A percentile compares a stretch with the other conserved stretches of the same genome.
Evolutionary conservation across 2,797 vertebrate genomes (phyloP).

Genomic region (Alfaro cultratus): DNA sequence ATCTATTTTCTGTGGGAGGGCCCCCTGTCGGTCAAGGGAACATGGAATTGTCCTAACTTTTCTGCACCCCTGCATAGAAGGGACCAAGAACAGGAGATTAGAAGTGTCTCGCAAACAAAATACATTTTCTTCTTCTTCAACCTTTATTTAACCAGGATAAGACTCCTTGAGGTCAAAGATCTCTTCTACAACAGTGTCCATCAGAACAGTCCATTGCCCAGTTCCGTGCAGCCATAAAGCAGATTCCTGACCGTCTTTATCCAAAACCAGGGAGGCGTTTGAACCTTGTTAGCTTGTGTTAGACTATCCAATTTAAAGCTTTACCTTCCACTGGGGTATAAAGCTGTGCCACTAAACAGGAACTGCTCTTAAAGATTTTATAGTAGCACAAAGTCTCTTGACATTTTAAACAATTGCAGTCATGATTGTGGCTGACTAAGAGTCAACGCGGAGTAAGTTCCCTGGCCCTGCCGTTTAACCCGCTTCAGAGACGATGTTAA

Average conservation of each 20-base stretch:
- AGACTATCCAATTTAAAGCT: conserved; percentile 3
- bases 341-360: neutral
- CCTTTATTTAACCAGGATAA: no score
- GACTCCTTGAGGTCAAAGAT: no score
- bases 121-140: neutral
- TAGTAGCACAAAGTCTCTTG: conserved; percentile 4
- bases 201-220: neutral
- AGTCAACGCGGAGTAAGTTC: neutral
- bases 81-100: neutral
- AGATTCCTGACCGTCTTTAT: neutral
- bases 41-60: no score
- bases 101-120: neutral
- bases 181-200: neutral
- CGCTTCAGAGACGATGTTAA: neutral
- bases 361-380: conserved; percentile 1
- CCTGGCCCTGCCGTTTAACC: neutral
- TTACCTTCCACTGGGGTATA: neutral
- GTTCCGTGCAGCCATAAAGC: neutral
- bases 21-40: no score
- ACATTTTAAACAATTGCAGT: conserved; percentile 6
- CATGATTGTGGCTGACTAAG: neutral
- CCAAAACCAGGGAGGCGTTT: neutral
- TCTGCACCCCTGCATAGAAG: no score
- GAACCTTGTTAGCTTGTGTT: conserved; percentile 4
- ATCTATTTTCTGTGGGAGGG: no score